Conservation (phyloP, 2,888 invertebrate species). For the Sipha maydis region DNA sequence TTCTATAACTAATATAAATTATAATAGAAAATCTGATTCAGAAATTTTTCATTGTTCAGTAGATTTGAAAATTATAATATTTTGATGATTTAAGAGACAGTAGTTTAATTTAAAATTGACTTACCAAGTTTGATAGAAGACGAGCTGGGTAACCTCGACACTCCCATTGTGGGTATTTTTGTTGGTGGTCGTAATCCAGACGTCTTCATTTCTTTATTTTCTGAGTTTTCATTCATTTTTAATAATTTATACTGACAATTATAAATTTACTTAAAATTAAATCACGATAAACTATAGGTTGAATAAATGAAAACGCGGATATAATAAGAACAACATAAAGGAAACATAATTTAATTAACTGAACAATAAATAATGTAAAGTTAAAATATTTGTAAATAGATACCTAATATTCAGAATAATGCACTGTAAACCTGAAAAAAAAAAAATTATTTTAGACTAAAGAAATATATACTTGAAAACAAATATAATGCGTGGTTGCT, state of each 20-base stretch:
- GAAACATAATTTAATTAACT: not conserved
- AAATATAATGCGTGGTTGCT: conserved; percentile 5
- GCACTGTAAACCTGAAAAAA: conserved; percentile 41
- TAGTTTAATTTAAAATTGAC: conserved; percentile 22
- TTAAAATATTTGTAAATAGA: not conserved
- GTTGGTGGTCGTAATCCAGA: conserved; percentile 75
- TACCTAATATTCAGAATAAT: not conserved
- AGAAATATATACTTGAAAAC: not conserved
- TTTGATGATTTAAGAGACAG: not conserved
- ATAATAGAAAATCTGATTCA: not conserved
- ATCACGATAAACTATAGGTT: not conserved
- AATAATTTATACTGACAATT: conserved; percentile 11
- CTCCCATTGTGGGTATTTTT: conserved; percentile 70
- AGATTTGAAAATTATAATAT: not conserved
- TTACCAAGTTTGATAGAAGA: conserved; percentile 57
- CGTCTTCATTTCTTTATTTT: conserved; percentile 68
- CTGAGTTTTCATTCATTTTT: conserved; percentile 48
- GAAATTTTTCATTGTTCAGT: not conserved
- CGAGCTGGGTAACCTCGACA: conserved; percentile 57
- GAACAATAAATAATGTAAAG: not conserved
- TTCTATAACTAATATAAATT: not conserved
- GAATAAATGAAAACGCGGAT: not conserved
- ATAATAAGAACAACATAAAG: conserved; percentile 7
- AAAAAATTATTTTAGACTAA: not conserved
- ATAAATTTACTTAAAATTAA: not conserved